Evolutionary conservation across 2,888 invertebrate species (phyloP).

Genomic region (Branchellion lobata): DNA sequence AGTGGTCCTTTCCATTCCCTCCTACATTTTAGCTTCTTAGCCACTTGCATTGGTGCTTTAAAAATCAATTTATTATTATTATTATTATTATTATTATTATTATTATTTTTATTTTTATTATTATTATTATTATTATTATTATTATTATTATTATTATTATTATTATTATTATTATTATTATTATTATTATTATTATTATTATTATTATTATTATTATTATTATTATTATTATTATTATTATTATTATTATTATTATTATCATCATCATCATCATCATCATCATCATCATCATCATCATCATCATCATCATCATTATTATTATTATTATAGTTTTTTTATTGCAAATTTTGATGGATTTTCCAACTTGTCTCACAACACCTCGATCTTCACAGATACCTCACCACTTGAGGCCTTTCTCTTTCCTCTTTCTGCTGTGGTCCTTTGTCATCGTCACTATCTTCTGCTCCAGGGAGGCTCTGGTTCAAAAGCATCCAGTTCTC

Average conservation of each 20-base stretch:
- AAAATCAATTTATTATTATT: background rate
- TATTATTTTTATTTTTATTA: background rate
- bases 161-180: background rate
- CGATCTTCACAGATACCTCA: too few species aligned
- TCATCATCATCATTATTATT: too few species aligned
- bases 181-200: background rate
- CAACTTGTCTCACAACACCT: too few species aligned
- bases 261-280: background rate
- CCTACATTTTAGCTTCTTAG: background rate
- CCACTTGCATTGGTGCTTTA: too few species aligned
- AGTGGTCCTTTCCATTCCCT: background rate
- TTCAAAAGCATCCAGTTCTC: too few species aligned
- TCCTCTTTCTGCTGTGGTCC: too few species aligned
- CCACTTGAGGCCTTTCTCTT: too few species aligned
- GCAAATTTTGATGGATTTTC: too few species aligned
- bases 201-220: background rate
- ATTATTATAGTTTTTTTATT: too few species aligned
- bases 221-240: background rate
- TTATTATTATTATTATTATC: background rate
- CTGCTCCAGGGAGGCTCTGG: too few species aligned
- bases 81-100: conserved; percentile 5
- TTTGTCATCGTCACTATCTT: too few species aligned
- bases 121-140: background rate
- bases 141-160: background rate
- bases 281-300: too few species aligned